Evolutionary conservation across 2,113 vertebrate species (phyloP).

Genomic region (Dinomys branickii): DNA sequence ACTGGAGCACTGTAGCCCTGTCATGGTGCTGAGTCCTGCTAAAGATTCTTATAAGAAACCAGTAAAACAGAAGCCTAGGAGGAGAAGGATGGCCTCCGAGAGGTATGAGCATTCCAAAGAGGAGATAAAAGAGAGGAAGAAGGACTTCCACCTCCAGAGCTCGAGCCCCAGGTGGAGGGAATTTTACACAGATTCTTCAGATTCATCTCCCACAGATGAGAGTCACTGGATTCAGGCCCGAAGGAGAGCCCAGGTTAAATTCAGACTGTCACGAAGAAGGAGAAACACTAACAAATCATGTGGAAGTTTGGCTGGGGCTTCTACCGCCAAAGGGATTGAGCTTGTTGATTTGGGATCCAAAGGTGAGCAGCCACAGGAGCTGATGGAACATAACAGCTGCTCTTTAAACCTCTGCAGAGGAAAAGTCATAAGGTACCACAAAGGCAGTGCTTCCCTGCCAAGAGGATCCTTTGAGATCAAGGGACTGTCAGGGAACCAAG

Average conservation of each 20-base stretch:
- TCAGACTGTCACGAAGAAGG: slow-evolving; percentile 84
- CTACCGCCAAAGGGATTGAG: slow-evolving; percentile 81
- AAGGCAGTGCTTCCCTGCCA: slow-evolving; percentile 62
- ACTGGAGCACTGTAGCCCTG: slow-evolving; percentile 85
- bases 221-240: slow-evolving; percentile 89
- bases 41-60: slow-evolving; percentile 88
- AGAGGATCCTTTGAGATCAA: slow-evolving; percentile 77
- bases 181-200: slow-evolving; percentile 73
- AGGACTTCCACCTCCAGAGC: slow-evolving; percentile 80
- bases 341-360: slow-evolving; percentile 85
- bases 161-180: slow-evolving; percentile 81
- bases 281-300: slow-evolving; percentile 83
- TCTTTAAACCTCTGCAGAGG: slow-evolving; percentile 79
- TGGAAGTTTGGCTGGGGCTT: slow-evolving; percentile 74
- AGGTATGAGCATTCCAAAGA: slow-evolving; percentile 82
- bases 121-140: slow-evolving; percentile 77
- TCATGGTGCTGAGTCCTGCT: slow-evolving; percentile 85
- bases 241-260: slow-evolving; percentile 91
- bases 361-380: slow-evolving; percentile 78
- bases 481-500: slow-evolving; percentile 71
- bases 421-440: slow-evolving; percentile 76
- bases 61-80: slow-evolving; percentile 90
- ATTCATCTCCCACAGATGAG: slow-evolving; percentile 90
- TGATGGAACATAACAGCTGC: slow-evolving; percentile 61
- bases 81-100: slow-evolving; percentile 85